Evolutionary conservation across 2,113 vertebrate genomes (phyloP).

Genomic region (Sterrhoptilus dennistouni): DNA sequence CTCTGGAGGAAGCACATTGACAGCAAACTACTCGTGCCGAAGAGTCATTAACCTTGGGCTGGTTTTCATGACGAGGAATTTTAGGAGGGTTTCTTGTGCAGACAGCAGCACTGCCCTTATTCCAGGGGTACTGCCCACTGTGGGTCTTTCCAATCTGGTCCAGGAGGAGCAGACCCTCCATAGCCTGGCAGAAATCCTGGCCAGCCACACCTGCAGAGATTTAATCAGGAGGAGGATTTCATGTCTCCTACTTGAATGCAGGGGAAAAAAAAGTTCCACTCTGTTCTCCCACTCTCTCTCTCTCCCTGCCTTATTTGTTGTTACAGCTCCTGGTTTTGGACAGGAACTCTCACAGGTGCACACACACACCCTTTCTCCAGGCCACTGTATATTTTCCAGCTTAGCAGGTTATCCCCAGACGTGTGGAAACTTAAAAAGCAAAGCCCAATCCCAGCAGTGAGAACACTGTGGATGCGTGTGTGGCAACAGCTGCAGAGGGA

Average conservation of each 20-base stretch:
- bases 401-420: not conserved
- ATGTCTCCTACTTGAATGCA: not conserved
- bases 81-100: not conserved
- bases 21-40: not conserved
- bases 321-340: not conserved
- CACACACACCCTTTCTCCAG: not conserved
- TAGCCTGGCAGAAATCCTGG: accelerated
- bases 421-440: accelerated
- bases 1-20: not conserved
- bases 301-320: not conserved
- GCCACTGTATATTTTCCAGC: not conserved
- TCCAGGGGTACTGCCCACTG: accelerated
- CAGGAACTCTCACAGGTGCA: not conserved
- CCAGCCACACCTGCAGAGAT: not conserved
- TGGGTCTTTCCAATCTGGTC: not conserved
- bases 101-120: accelerated
- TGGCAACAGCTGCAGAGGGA: not conserved
- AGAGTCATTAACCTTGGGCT: not conserved
- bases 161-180: not conserved
- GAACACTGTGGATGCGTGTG: accelerated
- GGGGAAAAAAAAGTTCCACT: not conserved
- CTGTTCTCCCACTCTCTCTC: not conserved
- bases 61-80: not conserved
- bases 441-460: not conserved
- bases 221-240: not conserved